phyloP scores from a whole-genome alignment of 2,888 invertebrate genomes.

The Cremastinae sp. region DNA sequence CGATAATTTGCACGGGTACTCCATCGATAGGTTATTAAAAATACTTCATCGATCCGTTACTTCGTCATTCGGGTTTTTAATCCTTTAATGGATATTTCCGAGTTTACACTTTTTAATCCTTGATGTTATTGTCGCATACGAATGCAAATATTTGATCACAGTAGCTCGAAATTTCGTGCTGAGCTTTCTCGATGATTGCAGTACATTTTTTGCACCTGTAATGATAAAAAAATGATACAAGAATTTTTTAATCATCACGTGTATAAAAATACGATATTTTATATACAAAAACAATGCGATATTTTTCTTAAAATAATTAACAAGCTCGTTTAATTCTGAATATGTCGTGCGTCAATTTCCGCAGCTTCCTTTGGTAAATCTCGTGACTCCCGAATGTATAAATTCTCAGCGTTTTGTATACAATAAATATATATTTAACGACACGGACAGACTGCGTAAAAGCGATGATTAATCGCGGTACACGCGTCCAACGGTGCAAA shows the following conservation, averaged over 20 bases:
- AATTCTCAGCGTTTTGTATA: slow-evolving; percentile 44
- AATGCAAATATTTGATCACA: too few relatives aligned
- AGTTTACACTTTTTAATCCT: too few relatives aligned
- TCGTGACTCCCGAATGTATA: slow-evolving; percentile 41
- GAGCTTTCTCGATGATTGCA: neutral
- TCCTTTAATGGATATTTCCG: neutral
- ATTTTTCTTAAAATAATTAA: slow-evolving; percentile 51
- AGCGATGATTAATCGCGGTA: slow-evolving; percentile 43
- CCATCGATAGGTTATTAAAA: neutral
- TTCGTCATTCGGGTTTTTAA: neutral
- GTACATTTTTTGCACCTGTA: neutral
- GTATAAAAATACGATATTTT: too few relatives aligned
- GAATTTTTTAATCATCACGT: too few relatives aligned
- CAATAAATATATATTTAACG: slow-evolving; percentile 7
- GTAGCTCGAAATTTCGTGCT: neutral
- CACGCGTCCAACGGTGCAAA: slow-evolving; percentile 32
- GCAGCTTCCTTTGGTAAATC: slow-evolving; percentile 29
- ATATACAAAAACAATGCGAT: too few relatives aligned
- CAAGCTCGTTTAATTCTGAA: slow-evolving; percentile 30
- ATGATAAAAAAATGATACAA: neutral
- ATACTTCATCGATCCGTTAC: too few relatives aligned
- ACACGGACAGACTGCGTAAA: slow-evolving; percentile 29
- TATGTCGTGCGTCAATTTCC: slow-evolving; percentile 47
- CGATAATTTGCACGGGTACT: neutral
- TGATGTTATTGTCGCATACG: too few relatives aligned